Conservation (phyloP, 2,797 vertebrate genomes). For the Acipenser ruthenus region DNA sequence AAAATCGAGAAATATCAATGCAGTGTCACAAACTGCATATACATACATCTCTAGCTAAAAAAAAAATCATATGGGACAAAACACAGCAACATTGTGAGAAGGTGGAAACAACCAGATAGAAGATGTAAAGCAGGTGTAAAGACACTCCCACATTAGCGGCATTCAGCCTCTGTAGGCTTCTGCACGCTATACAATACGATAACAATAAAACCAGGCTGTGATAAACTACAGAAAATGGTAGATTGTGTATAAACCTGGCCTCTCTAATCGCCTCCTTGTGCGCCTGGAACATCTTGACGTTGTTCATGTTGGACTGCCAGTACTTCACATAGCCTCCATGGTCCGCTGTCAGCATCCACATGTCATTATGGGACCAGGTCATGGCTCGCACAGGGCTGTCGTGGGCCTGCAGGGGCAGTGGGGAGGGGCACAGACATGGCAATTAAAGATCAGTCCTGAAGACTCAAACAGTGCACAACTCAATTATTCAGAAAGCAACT, state of each 20-base stretch:
- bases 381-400: conserved; percentile 96
- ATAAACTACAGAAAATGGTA: conserved; percentile 92
- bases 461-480: too few relatives aligned
- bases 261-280: conserved; percentile 99
- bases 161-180: conserved; percentile 57
- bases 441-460: too few relatives aligned
- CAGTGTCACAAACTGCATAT: conserved; percentile 56
- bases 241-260: conserved; percentile 99
- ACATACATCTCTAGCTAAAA: conserved; percentile 77
- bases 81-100: conserved; percentile 62
- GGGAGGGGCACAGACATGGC: conserved; percentile 7
- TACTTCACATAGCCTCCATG: conserved; percentile 98
- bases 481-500: too few relatives aligned
- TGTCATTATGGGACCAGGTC: conserved; percentile 99
- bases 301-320: conserved; percentile 99
- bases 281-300: conserved; percentile 99
- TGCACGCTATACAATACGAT: conserved; percentile 64
- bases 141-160: conserved; percentile 56
- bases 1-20: conserved; percentile 39
- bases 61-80: conserved; percentile 62
- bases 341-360: conserved; percentile 99
- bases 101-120: conserved; percentile 58
- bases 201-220: conserved; percentile 65
- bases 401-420: conserved; percentile 73
- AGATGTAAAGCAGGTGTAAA: conserved; percentile 51